Base-by-base conservation (phyloP, 2,113 vertebrate species). In the Gallinago undulata region DNA sequence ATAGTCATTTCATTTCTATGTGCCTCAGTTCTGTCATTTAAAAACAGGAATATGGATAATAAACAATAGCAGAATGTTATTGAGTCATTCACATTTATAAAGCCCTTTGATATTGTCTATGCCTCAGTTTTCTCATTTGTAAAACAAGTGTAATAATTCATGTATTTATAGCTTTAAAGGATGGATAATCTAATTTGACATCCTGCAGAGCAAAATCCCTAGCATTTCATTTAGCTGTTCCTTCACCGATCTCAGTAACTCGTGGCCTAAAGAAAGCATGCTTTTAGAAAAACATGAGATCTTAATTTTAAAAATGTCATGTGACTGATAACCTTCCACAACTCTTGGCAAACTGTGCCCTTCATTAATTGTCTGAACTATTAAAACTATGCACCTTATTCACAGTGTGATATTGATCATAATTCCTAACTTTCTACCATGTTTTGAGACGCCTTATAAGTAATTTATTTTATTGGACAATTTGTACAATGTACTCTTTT, bases 71-170 rank as follows among this genome's bases (percentile, higher is more conserved):
- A 94, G 84, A 96, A 87, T 93, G 89, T 89, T 97, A 96, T 92
- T 93, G 94, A 97, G 95, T 96, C 37, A 23, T 91, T 97, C 95
- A 82, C 96, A 89, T 97, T 96, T 97, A 76, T 82, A 96, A 94
- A 95, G 89, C 78, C 90, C 84, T 96, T 95, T 87, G 81, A 94
- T 95, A 93, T 87, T 92, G 89, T 94, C 96, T 95, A 84, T 95
- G 86, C 91, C 95, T 95, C 87, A 85, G 93, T 95, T 94, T 97
- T 97, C 94, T 94, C 96, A 96, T 94, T 95, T 95, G 89, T 97
- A 95, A 96, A 95, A 95, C 84, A 94, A 92, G 94, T 92, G 89
- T 89, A 96, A 97, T 97, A 94, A 96, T 96, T 94, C 95, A 87
- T 55, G 22, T 96, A 94, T 92, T 97, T 96, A 96, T 97, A 77